phyloP scores from a whole-genome alignment of 2,888 invertebrate genomes.

The Acronicta alni region DNA sequence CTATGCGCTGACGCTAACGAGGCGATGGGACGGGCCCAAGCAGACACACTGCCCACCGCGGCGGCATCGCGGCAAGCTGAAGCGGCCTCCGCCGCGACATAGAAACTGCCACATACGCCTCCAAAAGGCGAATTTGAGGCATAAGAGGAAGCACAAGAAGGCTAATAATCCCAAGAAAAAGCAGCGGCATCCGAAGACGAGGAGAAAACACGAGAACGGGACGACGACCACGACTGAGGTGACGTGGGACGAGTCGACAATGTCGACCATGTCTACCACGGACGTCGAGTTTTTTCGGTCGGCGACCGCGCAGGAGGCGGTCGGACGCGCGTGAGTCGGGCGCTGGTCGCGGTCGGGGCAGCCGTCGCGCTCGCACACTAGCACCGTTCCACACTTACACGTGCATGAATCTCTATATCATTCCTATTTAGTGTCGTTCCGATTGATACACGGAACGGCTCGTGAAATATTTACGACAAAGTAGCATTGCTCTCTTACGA shows the following conservation, averaged over 20 bases:
- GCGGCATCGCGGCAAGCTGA: slow-evolving; percentile 82
- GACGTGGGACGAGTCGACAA: slow-evolving; percentile 86
- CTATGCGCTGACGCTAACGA: slow-evolving; percentile 91
- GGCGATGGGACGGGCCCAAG: slow-evolving; percentile 76
- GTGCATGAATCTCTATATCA: slow-evolving; percentile 80
- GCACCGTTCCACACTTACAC: slow-evolving; percentile 85
- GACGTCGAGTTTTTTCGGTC: slow-evolving; percentile 89
- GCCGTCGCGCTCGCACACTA: slow-evolving; percentile 87
- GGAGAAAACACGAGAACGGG: slow-evolving; percentile 84
- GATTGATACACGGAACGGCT: slow-evolving; percentile 56
- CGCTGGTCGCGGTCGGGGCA: slow-evolving; percentile 84
- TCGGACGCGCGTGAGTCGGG: slow-evolving; percentile 86
- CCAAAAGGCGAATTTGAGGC: slow-evolving; percentile 81
- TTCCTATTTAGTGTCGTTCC: slow-evolving; percentile 69
- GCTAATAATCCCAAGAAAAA: slow-evolving; percentile 85
- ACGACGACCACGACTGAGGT: slow-evolving; percentile 85
- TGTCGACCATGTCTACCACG: slow-evolving; percentile 86
- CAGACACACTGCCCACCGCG: slow-evolving; percentile 78
- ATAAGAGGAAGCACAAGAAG: slow-evolving; percentile 87
- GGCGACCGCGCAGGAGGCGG: slow-evolving; percentile 88
- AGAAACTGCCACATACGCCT: slow-evolving; percentile 85
- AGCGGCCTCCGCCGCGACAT: slow-evolving; percentile 81
- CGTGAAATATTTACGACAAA: slow-evolving; percentile 62
- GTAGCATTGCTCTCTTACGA: slow-evolving; percentile 76
- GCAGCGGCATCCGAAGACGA: slow-evolving; percentile 88